These are phyloP conservation scores for Narcine bancroftii DNA, from an alignment of 2,113 vertebrate genomes.

Conservation along the genomic window DNA sequence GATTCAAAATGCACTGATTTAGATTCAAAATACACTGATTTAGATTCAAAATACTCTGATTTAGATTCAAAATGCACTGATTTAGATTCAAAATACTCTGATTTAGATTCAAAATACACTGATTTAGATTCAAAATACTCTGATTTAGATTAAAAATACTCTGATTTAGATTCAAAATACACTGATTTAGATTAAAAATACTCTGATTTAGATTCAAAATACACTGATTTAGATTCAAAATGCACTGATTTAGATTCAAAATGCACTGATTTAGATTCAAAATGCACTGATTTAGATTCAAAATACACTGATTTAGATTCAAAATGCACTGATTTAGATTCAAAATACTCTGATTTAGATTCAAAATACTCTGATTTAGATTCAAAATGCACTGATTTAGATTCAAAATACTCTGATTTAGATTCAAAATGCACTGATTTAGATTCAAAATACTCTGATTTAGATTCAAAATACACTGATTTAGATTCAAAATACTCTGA, in stretches of 20 bases:
- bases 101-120: too few species aligned
- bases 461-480: background rate
- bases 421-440: background rate
- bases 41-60: background rate
- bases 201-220: background rate
- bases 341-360: background rate
- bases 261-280: background rate
- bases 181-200: too few species aligned
- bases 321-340: background rate
- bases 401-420: too few species aligned
- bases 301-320: slow-evolving; percentile 5
- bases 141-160: too few species aligned
- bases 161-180: background rate
- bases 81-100: background rate
- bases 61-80: too few species aligned
- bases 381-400: background rate
- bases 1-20: background rate
- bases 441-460: too few species aligned
- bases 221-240: background rate
- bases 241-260: background rate
- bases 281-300: background rate
- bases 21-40: too few species aligned
- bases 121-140: background rate
- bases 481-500: too few species aligned
- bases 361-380: background rate